Evolutionary conservation across 2,113 vertebrate species (phyloP).

Genomic region (Notarius lentiginosus): DNA sequence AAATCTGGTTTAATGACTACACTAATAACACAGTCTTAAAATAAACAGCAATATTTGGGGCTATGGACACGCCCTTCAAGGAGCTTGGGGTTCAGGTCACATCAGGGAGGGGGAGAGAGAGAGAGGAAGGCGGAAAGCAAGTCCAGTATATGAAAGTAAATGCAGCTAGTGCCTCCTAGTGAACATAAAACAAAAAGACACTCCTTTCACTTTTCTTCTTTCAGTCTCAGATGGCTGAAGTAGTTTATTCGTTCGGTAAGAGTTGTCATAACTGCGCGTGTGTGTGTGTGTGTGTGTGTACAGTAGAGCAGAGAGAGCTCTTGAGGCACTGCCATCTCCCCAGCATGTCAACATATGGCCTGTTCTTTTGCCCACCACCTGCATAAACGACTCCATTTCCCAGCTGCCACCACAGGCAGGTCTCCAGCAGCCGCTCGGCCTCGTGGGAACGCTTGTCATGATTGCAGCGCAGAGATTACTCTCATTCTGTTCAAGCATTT

Average conservation of each 20-base stretch:
- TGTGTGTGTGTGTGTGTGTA: slow-evolving; percentile 14
- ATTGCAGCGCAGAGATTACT: slow-evolving; percentile 41
- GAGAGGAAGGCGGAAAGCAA: not conserved
- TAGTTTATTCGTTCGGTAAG: slow-evolving; percentile 27
- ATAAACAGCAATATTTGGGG: slow-evolving; percentile 28
- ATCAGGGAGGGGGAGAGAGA: slow-evolving; percentile 5
- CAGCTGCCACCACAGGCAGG: slow-evolving; percentile 45
- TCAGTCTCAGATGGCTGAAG: not conserved
- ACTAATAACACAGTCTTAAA: slow-evolving; percentile 39
- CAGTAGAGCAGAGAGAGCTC: slow-evolving; percentile 38
- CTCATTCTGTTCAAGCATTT: not conserved
- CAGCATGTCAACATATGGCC: slow-evolving; percentile 50
- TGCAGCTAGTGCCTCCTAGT: slow-evolving; percentile 42
- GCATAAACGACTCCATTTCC: slow-evolving; percentile 43
- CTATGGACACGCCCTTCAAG: not conserved
- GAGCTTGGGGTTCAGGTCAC: not conserved
- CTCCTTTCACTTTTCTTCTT: not conserved
- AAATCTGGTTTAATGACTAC: slow-evolving; percentile 43
- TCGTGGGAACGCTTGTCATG: slow-evolving; percentile 41
- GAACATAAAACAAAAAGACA: slow-evolving; percentile 28
- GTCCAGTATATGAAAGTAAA: not conserved
- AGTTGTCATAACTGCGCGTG: slow-evolving; percentile 2
- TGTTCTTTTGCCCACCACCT: slow-evolving; percentile 46
- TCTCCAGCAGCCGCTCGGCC: slow-evolving; percentile 25
- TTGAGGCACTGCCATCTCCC: slow-evolving; percentile 28